Percentiles rank a stretch among this genome's conserved stretches.
phyloP scores from a whole-genome alignment of 2,888 invertebrate genomes.

The Pammene aurita region DNA sequence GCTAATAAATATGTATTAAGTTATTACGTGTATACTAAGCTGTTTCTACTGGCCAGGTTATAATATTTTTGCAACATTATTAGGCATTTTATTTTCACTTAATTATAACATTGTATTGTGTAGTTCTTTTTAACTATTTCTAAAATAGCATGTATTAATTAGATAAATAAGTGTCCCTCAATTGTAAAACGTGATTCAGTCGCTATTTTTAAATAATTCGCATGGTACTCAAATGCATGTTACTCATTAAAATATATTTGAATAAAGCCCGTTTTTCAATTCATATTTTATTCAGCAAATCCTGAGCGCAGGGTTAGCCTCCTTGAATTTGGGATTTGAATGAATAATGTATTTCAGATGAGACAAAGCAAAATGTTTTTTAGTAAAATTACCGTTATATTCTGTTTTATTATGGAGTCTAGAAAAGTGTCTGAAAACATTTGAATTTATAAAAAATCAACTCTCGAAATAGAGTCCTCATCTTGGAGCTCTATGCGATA shows the following conservation, averaged over 20 bases:
- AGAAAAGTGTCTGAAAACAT: background rate
- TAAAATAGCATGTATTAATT: background rate
- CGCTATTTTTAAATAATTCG: slow-evolving; percentile 8
- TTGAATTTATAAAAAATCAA: background rate
- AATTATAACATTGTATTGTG: background rate
- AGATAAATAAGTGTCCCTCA: slow-evolving; percentile 3
- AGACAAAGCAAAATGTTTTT: slow-evolving; percentile 37
- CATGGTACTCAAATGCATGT: slow-evolving; percentile 23
- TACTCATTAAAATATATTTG: slow-evolving; percentile 32
- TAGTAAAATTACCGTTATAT: slow-evolving; percentile 24
- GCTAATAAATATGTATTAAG: too few relatives aligned
- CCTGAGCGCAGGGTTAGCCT: slow-evolving; percentile 16
- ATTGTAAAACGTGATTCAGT: slow-evolving; percentile 4
- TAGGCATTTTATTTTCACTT: background rate
- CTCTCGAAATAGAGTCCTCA: too few relatives aligned
- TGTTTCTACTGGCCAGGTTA: background rate
- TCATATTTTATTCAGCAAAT: slow-evolving; percentile 22
- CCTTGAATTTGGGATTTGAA: slow-evolving; percentile 30
- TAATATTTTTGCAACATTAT: background rate
- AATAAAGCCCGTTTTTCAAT: slow-evolving; percentile 30
- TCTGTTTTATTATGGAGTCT: background rate
- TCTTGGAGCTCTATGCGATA: too few relatives aligned
- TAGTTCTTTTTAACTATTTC: background rate
- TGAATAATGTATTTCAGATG: slow-evolving; percentile 36
- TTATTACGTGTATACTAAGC: too few relatives aligned